phyloP scores from a whole-genome alignment of 2,888 invertebrate genomes.

The Torymus auratus region DNA sequence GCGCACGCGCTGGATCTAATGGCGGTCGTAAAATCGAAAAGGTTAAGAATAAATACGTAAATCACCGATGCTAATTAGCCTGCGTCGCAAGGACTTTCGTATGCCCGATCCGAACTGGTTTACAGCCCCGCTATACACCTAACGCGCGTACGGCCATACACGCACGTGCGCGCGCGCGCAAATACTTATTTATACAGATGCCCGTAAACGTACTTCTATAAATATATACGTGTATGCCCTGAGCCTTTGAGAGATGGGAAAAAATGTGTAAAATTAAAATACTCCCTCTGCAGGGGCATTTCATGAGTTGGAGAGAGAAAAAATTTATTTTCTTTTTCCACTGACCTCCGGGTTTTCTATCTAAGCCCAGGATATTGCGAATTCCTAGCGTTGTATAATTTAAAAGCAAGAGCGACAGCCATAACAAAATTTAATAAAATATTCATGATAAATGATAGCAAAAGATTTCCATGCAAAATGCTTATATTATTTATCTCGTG shows the following conservation, averaged over 20 bases:
- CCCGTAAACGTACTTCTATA: constrained; percentile 18
- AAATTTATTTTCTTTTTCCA: too few relatives aligned
- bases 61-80: constrained; percentile 66
- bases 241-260: not conserved
- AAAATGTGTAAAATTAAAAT: constrained; percentile 26
- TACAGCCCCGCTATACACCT: constrained; percentile 57
- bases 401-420: too few relatives aligned
- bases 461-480: too few relatives aligned
- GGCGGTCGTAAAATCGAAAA: constrained; percentile 65
- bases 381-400: too few relatives aligned
- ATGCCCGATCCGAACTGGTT: constrained; percentile 63
- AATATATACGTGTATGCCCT: not conserved
- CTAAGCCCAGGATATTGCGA: too few relatives aligned
- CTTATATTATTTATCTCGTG: too few relatives aligned
- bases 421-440: too few relatives aligned
- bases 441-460: too few relatives aligned
- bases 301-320: not conserved
- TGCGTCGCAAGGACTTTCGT: constrained; percentile 59
- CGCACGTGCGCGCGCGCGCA: not conserved
- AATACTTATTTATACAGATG: constrained; percentile 44
- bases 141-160: constrained; percentile 51
- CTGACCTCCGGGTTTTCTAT: too few relatives aligned
- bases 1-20: constrained; percentile 63
- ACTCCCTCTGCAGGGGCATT: not conserved
- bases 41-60: constrained; percentile 66